Percentiles rank a stretch among this genome's conserved stretches.
Evolutionary conservation across 2,888 invertebrate species (phyloP).

Genomic region (Omphaloscelis lunosa): DNA sequence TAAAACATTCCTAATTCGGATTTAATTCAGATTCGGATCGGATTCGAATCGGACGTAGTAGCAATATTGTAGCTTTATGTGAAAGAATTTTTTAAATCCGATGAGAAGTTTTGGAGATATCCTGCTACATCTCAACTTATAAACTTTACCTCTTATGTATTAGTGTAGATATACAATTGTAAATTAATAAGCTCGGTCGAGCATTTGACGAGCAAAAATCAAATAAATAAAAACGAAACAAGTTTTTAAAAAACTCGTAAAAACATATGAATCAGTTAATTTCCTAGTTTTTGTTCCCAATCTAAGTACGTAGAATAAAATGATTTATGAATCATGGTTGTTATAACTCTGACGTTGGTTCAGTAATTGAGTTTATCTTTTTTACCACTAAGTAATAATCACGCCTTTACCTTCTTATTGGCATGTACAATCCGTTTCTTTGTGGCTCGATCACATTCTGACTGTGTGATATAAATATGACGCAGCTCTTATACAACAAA

Average conservation of each 20-base stretch:
- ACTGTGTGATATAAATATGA: neutral
- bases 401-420: neutral
- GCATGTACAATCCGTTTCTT: slow-evolving; percentile 12
- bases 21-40: too few relatives aligned
- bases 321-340: slow-evolving; percentile 15
- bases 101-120: too few relatives aligned
- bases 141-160: too few relatives aligned
- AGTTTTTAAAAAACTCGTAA: neutral
- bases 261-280: neutral
- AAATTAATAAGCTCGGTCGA: too few relatives aligned
- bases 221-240: neutral
- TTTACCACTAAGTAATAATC: slow-evolving; percentile 11
- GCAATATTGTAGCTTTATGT: too few relatives aligned
- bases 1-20: too few relatives aligned
- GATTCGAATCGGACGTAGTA: too few relatives aligned
- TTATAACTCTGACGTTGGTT: slow-evolving; percentile 15
- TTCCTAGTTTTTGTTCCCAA: slow-evolving; percentile 14
- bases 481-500: neutral
- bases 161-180: too few relatives aligned
- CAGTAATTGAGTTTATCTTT: slow-evolving; percentile 3
- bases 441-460: neutral
- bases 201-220: too few relatives aligned
- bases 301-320: neutral
- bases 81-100: too few relatives aligned
- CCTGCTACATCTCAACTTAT: too few relatives aligned